phyloP scores from a whole-genome alignment of 2,888 invertebrate genomes.

The Dioctria linearis region DNA sequence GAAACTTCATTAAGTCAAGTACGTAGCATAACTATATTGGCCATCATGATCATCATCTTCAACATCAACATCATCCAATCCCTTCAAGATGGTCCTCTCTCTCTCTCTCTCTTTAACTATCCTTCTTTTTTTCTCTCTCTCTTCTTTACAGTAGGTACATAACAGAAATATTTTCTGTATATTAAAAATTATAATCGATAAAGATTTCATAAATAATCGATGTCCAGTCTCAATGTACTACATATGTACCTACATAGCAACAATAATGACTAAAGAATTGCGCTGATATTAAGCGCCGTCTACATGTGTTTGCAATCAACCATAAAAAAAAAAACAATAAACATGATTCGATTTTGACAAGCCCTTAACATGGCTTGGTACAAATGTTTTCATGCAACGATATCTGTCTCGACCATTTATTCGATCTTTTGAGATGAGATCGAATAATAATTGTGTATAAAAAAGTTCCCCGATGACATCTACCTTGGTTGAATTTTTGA shows the following conservation, averaged over 20 bases:
- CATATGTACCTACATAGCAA: too few relatives aligned
- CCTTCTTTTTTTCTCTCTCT: too few relatives aligned
- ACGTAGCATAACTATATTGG: constrained; percentile 38
- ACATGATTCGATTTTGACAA: constrained; percentile 46
- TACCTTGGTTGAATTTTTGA: constrained; percentile 58
- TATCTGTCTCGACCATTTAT: constrained; percentile 33
- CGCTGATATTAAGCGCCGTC: constrained; percentile 46
- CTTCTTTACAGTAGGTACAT: constrained; percentile 50
- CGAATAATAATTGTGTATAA: not conserved
- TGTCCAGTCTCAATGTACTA: constrained; percentile 8
- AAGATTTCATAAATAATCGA: constrained; percentile 62
- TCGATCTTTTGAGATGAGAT: not conserved
- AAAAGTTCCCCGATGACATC: constrained; percentile 53
- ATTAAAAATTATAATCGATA: constrained; percentile 72
- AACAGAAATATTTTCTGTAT: constrained; percentile 65
- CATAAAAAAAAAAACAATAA: constrained; percentile 2
- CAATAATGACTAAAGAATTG: constrained; percentile 2
- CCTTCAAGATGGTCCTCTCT: constrained; percentile 25
- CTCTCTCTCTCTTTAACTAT: not conserved
- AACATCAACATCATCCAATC: constrained; percentile 21
- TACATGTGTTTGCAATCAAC: constrained; percentile 41
- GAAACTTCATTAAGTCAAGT: constrained; percentile 55
- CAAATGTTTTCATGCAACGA: constrained; percentile 64
- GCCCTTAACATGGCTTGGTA: constrained; percentile 61
- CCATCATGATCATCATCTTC: constrained; percentile 17